Percentiles rank a stretch among this genome's conserved stretches.
Evolutionary conservation across 2,888 invertebrate species (phyloP).

Genomic region (Cancer borealis): DNA sequence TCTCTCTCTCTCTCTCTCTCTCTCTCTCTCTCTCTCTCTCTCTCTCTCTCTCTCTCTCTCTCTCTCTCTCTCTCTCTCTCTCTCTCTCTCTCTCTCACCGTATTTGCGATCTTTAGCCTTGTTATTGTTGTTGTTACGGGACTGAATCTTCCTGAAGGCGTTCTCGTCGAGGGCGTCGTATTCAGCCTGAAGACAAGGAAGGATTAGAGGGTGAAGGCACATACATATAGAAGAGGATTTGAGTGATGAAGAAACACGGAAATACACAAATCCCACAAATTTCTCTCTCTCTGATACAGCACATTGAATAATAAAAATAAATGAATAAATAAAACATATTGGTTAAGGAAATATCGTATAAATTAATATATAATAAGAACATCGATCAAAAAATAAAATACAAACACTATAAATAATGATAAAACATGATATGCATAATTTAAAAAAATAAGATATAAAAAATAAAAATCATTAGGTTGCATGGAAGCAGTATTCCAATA

Average conservation of each 20-base stretch:
- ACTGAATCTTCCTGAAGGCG: constrained; percentile 66
- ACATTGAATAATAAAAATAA: not conserved
- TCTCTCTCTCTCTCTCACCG: constrained; percentile 54
- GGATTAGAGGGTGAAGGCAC: not conserved
- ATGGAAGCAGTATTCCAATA: too few relatives aligned
- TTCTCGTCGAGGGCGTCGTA: constrained; percentile 70
- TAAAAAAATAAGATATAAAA: not conserved
- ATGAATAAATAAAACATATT: not conserved
- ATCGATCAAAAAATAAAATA: not conserved
- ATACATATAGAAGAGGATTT: not conserved
- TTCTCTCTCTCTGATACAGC: too few relatives aligned
- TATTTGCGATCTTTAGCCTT: constrained; percentile 71
- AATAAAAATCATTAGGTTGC: not conserved
- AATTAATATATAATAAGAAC: not conserved
- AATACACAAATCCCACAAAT: too few relatives aligned
- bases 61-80: constrained; percentile 20
- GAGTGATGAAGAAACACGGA: too few relatives aligned
- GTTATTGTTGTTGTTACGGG: constrained; percentile 63
- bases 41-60: constrained; percentile 11
- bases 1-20: not conserved
- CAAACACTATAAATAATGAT: not conserved
- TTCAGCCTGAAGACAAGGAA: constrained; percentile 48
- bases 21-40: constrained; percentile 11
- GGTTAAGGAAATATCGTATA: not conserved
- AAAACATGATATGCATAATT: not conserved